Evolutionary conservation across 2,888 invertebrate species (phyloP), one percentile per base, ranked within the genome.

Genomic region (Apamea sordens): DNA sequence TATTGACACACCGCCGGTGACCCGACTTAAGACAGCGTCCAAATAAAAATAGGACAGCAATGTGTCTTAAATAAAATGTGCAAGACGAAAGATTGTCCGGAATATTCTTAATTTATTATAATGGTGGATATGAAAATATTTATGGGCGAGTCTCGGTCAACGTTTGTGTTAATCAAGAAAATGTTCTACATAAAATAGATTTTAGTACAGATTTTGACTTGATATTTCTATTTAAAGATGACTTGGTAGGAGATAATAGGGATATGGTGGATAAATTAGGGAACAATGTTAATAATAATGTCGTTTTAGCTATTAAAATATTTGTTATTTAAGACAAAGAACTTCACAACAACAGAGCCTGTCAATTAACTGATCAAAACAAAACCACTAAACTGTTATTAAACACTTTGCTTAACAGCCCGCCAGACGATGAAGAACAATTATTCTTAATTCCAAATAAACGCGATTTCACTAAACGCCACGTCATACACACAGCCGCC

Each of bases 401-500:
- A 91, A 90, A 89, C 92, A 91, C 89, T 90, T 90, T 86, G 86
- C 87, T 90, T 90, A 90, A 91, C 87, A 89, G 89, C 90, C 88
- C 91, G 90, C 85, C 79, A 86, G 86, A 86, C 93, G 93, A 94
- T 94, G 86, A 93, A 93, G 89, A 90, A 84, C 92, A 94, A 94
- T 95, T 94, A 94, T 92, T 91, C 89, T 93, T 93, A 93, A 94
- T 94, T 94, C 91, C 89, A 91, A 91, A 93, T 92, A 94, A 92
- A 92, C 93, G 92, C 94, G 88, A 92, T 94, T 95, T 93, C 90
- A 94, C 93, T 92, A 89, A 90, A 90, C 78, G 86, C 79, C 75
- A 80, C 83, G 86, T 81, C 86, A 88, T 50, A 84, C 63, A 87
- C 76, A 81, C 87, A 88, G 88, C 88, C 89, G 88, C 84, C 86